Percentiles rank a stretch among this genome's conserved stretches.
Evolutionary conservation across 1,140 invertebrate species (phyloP).

Genomic region (Doryteuthis pealeii): DNA sequence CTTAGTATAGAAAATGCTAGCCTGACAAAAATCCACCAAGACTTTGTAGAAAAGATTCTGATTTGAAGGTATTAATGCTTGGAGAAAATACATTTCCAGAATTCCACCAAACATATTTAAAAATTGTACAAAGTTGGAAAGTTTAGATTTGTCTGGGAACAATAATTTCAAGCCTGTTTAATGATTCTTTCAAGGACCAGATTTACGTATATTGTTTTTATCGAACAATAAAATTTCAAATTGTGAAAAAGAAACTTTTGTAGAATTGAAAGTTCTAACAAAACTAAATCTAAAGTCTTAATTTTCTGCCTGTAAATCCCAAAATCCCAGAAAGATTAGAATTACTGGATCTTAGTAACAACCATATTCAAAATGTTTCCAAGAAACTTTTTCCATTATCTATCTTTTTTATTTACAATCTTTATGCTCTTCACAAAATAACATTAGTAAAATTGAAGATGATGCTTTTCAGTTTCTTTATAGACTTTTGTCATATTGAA

Average conservation of each 20-base stretch:
- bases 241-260: background rate
- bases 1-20: background rate
- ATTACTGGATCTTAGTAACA: constrained; percentile 21
- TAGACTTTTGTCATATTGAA: constrained; percentile 25
- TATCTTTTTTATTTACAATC: constrained; percentile 23
- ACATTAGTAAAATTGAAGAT: constrained; percentile 24
- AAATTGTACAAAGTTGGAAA: background rate
- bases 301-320: background rate
- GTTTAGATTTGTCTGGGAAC: background rate
- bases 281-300: background rate
- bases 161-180: background rate
- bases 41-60: background rate
- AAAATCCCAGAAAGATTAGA: background rate
- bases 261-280: background rate
- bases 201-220: background rate
- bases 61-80: background rate
- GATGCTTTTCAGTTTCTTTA: constrained; percentile 32
- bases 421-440: constrained; percentile 28
- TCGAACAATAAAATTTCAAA: background rate
- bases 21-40: background rate
- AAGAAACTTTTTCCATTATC: constrained; percentile 17
- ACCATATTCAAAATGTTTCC: constrained; percentile 11
- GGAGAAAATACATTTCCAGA: background rate
- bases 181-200: background rate
- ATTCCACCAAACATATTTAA: background rate